These are phyloP conservation scores for Noctua janthe DNA, from an alignment of 2,888 invertebrate species.

Conservation along the genomic window DNA sequence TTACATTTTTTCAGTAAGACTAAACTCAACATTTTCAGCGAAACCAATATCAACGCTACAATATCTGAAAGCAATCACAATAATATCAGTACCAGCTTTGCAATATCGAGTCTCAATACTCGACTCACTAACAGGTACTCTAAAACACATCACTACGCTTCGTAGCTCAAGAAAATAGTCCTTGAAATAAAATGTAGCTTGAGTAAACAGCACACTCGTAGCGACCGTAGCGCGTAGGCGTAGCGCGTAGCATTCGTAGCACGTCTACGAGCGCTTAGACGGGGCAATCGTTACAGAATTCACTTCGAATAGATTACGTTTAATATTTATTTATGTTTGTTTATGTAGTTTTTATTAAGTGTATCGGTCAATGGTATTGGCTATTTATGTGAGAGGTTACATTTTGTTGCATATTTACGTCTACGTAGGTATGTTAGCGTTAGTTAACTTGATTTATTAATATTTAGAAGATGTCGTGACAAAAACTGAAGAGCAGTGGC, in stretches of 20 bases:
- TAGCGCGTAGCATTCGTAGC: constrained; percentile 81
- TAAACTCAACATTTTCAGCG: constrained; percentile 3
- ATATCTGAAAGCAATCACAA: constrained; percentile 32
- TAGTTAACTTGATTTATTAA: not conserved
- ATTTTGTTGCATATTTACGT: constrained; percentile 15
- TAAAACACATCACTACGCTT: constrained; percentile 51
- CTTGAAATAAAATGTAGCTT: constrained; percentile 32
- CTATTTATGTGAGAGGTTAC: not conserved
- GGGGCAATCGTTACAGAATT: constrained; percentile 72
- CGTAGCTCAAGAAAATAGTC: constrained; percentile 53
- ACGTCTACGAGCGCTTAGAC: constrained; percentile 81
- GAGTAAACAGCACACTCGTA: constrained; percentile 61
- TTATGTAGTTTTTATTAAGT: constrained; percentile 45
- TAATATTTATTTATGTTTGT: constrained; percentile 71
- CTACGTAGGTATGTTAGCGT: no score
- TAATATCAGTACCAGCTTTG: constrained; percentile 27
- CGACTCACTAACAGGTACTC: constrained; percentile 57
- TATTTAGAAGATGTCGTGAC: no score
- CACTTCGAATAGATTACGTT: constrained; percentile 72
- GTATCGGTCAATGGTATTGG: not conserved
- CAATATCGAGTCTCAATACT: constrained; percentile 42
- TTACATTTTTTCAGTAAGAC: not conserved
- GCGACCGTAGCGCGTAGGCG: constrained; percentile 66
- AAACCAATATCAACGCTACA: constrained; percentile 27
- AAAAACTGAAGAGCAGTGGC: no score